Evolutionary conservation across 1,140 invertebrate genomes (phyloP).

Genomic region (Anastrepha obliqua): DNA sequence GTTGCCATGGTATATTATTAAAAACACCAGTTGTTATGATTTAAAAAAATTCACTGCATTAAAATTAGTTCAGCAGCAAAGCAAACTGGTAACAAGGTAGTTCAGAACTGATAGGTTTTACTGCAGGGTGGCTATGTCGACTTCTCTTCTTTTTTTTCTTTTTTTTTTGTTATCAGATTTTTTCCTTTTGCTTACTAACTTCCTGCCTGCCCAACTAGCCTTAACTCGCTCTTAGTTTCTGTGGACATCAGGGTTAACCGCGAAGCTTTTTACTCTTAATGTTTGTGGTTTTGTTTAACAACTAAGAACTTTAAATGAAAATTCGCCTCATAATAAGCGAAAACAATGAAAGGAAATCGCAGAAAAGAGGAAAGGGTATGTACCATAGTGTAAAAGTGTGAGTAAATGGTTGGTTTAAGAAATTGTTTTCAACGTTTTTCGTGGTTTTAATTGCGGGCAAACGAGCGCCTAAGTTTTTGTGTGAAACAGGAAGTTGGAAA

Average conservation of each 20-base stretch:
- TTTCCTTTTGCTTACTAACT: not conserved
- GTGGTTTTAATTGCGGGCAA: slow-evolving; percentile 24
- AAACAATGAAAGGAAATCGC: slow-evolving; percentile 15
- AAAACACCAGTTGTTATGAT: too few relatives aligned
- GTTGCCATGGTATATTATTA: too few relatives aligned
- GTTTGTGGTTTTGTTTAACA: slow-evolving; percentile 38
- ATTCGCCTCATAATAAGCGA: slow-evolving; percentile 1
- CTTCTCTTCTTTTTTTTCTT: not conserved
- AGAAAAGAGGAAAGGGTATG: not conserved
- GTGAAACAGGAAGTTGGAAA: not conserved
- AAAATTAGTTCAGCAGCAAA: too few relatives aligned
- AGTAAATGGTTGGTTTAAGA: slow-evolving; percentile 51
- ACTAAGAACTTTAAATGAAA: slow-evolving; percentile 43
- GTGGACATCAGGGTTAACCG: slow-evolving; percentile 43
- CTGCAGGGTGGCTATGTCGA: too few relatives aligned
- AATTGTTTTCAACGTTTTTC: slow-evolving; percentile 43
- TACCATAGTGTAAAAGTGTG: not conserved
- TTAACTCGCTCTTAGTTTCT: slow-evolving; percentile 38
- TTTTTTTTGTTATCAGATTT: not conserved
- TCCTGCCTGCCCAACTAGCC: not conserved
- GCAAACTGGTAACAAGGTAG: too few relatives aligned
- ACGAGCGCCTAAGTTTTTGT: not conserved
- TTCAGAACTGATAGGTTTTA: too few relatives aligned
- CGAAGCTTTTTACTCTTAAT: slow-evolving; percentile 15
- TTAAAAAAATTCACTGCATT: too few relatives aligned